Evolutionary conservation across 2,113 vertebrate genomes (phyloP), one percentile per base, ranked within the genome.

Genomic region (Pelobates fuscus): DNA sequence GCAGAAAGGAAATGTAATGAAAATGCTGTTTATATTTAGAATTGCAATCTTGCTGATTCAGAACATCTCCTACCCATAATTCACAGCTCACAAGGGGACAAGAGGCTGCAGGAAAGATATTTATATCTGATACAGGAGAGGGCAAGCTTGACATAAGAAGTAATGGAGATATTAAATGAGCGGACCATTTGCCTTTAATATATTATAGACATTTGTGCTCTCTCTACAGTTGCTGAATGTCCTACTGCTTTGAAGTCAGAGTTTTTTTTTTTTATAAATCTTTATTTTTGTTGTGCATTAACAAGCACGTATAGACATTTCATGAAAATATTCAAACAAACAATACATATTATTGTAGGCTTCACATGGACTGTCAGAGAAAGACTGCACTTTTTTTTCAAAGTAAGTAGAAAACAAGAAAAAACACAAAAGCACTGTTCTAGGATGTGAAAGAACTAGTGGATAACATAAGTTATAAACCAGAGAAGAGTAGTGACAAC

Each of bases 1-100:
- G 44, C 46, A 64, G 60, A 37, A 63, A 64, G 44, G 57, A 71
- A 71, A 71, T 71, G 29, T 55, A 37, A 64, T 54, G 32, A 64
- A 71, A 73, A 73, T 64, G 14, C 46, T 64, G 46, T 41, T 73
- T 73, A 73, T 73, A 73, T 73, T 73, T 64, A 73, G 60, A 64
- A 64, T 8, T 27, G 46, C 12, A 49, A 37, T 25, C 21, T 64
- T 73, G 70, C 70, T 73, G 70, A 73, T 54, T 73, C 46, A 73
- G 60, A 73, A 52, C 60, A 29, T 62, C 59, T 72, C 43, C 60
- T 52, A 60, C 24, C 57, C 43, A 55, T 54, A 72, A 72, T 41
- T 72, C 59, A 72, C 8, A 14, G 43, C 70, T 72, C 61, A 55
- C 27, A 41, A 54, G 21, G 17, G 27, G 70, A 64, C 29, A 55